These are phyloP conservation scores for Brenthis ino DNA, from an alignment of 2,888 invertebrate species.

Conservation along the genomic window DNA sequence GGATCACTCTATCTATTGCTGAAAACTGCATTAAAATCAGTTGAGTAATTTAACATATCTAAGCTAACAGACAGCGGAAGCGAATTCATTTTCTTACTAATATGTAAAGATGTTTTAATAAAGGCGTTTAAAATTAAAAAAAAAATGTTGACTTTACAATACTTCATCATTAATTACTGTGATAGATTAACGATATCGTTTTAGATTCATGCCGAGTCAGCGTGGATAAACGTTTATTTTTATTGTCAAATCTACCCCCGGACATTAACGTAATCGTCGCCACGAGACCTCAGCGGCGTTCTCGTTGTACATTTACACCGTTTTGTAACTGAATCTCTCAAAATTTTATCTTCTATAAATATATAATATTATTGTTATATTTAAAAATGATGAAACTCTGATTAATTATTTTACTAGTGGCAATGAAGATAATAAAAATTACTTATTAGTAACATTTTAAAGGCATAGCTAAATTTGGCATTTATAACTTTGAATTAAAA, in stretches of 20 bases:
- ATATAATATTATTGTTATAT: too few relatives aligned
- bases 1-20: too few relatives aligned
- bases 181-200: slow-evolving; percentile 47
- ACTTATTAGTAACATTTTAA: too few relatives aligned
- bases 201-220: slow-evolving; percentile 58
- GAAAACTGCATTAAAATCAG: too few relatives aligned
- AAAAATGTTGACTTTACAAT: not conserved
- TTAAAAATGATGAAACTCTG: too few relatives aligned
- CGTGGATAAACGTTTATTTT: slow-evolving; percentile 70
- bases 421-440: too few relatives aligned
- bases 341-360: not conserved
- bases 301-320: slow-evolving; percentile 48
- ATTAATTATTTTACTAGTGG: too few relatives aligned
- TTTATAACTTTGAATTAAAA: too few relatives aligned
- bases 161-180: not conserved
- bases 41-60: too few relatives aligned
- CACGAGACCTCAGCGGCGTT: slow-evolving; percentile 61
- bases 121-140: not conserved
- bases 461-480: too few relatives aligned
- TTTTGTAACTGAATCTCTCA: slow-evolving; percentile 21
- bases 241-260: slow-evolving; percentile 70
- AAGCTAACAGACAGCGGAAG: too few relatives aligned
- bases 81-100: too few relatives aligned
- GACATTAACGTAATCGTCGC: slow-evolving; percentile 70
- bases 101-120: not conserved